Evolutionary conservation across 2,888 invertebrate species (phyloP).

Genomic region (Phalera bucephala): DNA sequence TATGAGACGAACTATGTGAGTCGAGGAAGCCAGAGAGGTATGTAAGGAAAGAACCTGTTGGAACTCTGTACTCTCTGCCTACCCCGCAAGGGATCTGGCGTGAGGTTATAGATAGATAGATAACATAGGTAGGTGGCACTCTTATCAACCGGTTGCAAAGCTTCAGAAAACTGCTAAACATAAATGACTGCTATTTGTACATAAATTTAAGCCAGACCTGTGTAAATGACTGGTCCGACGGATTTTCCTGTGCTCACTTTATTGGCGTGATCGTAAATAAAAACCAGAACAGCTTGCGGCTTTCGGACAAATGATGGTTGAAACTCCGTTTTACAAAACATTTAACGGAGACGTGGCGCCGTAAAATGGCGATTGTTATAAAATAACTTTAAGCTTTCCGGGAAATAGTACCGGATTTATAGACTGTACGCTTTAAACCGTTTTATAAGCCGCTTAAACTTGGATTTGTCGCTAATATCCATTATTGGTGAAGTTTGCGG

Average conservation of each 20-base stretch:
- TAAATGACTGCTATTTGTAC: conserved; percentile 16
- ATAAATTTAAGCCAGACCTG: conserved; percentile 25
- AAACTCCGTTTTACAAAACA: conserved; percentile 26
- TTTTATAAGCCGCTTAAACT: neutral
- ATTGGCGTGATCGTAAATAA: conserved; percentile 46
- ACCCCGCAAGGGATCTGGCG: too few relatives aligned
- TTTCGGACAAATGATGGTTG: conserved; percentile 46
- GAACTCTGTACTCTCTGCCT: too few relatives aligned
- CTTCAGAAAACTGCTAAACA: too few relatives aligned
- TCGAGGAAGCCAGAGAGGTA: too few relatives aligned
- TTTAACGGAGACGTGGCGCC: conserved; percentile 13
- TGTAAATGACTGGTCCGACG: conserved; percentile 34
- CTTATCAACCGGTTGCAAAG: too few relatives aligned
- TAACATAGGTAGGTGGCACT: too few relatives aligned
- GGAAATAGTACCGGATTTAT: neutral
- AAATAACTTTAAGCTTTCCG: neutral
- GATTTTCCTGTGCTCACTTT: conserved; percentile 42
- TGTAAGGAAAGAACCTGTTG: too few relatives aligned
- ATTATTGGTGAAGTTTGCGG: neutral
- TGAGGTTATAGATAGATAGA: too few relatives aligned
- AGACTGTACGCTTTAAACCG: neutral
- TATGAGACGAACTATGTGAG: too few relatives aligned
- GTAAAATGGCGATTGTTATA: conserved; percentile 6
- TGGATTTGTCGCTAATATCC: neutral
- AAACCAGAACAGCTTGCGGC: conserved; percentile 35